These are phyloP conservation scores for Premnoplex brunnescens DNA, from an alignment of 2,797 vertebrate species.

Conservation along the genomic window DNA sequence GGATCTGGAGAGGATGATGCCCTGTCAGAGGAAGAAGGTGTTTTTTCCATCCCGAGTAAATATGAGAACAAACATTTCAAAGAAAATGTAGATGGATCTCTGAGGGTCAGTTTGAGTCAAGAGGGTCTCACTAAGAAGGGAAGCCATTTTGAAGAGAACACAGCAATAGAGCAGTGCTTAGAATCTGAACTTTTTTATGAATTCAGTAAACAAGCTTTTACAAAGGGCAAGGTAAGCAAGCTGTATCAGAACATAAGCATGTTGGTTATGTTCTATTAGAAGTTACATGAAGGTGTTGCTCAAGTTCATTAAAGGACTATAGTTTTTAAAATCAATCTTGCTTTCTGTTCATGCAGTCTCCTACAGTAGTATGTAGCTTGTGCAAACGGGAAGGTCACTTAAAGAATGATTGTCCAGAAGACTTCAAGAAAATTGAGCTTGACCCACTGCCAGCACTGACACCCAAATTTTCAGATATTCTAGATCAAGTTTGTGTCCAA, in stretches of 20 bases:
- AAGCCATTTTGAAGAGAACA: conserved; percentile 66
- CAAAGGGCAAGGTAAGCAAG: conserved; percentile 87
- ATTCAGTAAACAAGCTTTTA: conserved; percentile 87
- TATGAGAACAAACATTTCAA: conserved; percentile 9
- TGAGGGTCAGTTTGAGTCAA: conserved; percentile 22
- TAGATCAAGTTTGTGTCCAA: conserved; percentile 89
- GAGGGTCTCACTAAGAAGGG: conserved; percentile 56
- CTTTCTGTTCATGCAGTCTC: conserved; percentile 77
- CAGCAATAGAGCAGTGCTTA: background rate
- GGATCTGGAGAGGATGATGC: conserved; percentile 83
- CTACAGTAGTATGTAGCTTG: conserved; percentile 89
- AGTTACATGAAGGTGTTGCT: background rate
- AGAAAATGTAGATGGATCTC: conserved; percentile 12
- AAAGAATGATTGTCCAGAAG: conserved; percentile 93
- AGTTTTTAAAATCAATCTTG: conserved; percentile 5
- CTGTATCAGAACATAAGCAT: background rate
- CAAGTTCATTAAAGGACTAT: background rate
- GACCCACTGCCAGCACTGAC: conserved; percentile 85
- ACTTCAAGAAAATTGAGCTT: conserved; percentile 93
- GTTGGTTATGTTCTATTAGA: background rate
- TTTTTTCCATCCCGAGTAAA: conserved; percentile 31
- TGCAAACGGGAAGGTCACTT: conserved; percentile 94
- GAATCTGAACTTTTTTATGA: conserved; percentile 77
- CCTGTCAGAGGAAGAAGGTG: conserved; percentile 83
- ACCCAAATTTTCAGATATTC: conserved; percentile 81